Evolutionary conservation across 1,140 invertebrate genomes (phyloP), one percentile per base, ranked within the genome.

Genomic region (Drosophila funebris): DNA sequence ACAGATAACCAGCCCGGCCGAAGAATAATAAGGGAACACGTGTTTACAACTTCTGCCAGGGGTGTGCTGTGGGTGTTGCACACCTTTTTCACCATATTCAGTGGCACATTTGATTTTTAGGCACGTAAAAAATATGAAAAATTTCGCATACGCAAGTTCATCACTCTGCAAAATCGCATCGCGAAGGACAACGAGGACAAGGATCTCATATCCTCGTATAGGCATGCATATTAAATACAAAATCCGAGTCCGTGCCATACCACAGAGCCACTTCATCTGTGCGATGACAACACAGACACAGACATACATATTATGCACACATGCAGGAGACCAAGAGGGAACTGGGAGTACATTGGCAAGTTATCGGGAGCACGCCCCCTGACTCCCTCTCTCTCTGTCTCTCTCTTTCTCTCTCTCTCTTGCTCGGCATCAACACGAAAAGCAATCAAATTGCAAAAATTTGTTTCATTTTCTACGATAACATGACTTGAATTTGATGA

Each of bases 361-460:
- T 43, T 60, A 68, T 73, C 63, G 62, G 41, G 18, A 57, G 56
- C 57, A 29, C 24, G 37, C 52, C 16, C 14, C 50, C 36, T 31
- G 31, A 20, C 33, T 24, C 27, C 29, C 53, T 20, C 57, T 24
- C 7, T 7, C 24, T 2, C 56, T 20, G 16, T n/a, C n/a, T n/a
- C n/a, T n/a, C n/a, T n/a, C n/a, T n/a, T n/a, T n/a, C n/a, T n/a
- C n/a, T n/a, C n/a, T n/a, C n/a, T n/a, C 24, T 27, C 14, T 24
- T 18, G 20, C 33, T 76, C 74, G 69, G 73, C 78, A 87, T 79
- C 83, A 73, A 83, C 78, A 89, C 83, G 83, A 87, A 87, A 88
- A 87, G 83, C 83, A 87, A 87, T 87, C 83, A 87, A 87, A 87
- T 87, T 88, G 83, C 83, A 87, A 87, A 87, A 87, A 88, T 87